phyloP scores from a whole-genome alignment of 2,888 invertebrate genomes.

The Limenitis camilla region DNA sequence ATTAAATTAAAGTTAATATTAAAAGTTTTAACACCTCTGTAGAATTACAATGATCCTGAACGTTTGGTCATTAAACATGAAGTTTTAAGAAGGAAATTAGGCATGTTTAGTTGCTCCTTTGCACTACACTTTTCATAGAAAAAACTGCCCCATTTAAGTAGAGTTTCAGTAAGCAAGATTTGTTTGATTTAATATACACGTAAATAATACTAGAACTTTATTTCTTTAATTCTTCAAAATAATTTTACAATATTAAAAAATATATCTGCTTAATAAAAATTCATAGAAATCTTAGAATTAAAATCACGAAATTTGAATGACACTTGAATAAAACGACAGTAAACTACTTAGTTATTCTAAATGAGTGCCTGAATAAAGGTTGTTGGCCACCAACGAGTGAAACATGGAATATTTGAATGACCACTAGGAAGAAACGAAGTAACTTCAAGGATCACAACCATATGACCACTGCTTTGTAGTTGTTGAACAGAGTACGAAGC shows the following conservation, averaged over 20 bases:
- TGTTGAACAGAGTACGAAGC: slow-evolving; percentile 10
- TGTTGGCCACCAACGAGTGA: slow-evolving; percentile 19
- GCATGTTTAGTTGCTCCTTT: too few relatives aligned
- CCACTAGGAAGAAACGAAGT: slow-evolving; percentile 39
- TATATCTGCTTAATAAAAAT: neutral
- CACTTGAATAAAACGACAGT: slow-evolving; percentile 23
- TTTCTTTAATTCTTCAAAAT: neutral
- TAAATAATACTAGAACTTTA: too few relatives aligned
- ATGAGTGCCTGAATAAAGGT: slow-evolving; percentile 25
- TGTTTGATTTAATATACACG: too few relatives aligned
- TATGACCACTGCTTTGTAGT: slow-evolving; percentile 1
- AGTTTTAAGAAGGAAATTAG: too few relatives aligned
- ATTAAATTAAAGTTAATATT: too few relatives aligned
- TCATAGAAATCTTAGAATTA: slow-evolving; percentile 20
- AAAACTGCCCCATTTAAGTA: too few relatives aligned
- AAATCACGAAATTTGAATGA: slow-evolving; percentile 26
- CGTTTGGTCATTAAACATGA: too few relatives aligned
- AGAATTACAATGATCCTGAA: too few relatives aligned
- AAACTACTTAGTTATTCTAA: slow-evolving; percentile 26
- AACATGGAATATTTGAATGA: slow-evolving; percentile 15
- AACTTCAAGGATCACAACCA: slow-evolving; percentile 8
- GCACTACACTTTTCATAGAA: too few relatives aligned
- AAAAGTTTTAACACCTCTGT: too few relatives aligned
- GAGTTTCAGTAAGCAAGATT: too few relatives aligned
- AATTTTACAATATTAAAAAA: neutral